Percentiles rank a stretch among this genome's conserved stretches.
phyloP scores from a whole-genome alignment of 2,888 invertebrate species.

The Mesochorus sp. region DNA sequence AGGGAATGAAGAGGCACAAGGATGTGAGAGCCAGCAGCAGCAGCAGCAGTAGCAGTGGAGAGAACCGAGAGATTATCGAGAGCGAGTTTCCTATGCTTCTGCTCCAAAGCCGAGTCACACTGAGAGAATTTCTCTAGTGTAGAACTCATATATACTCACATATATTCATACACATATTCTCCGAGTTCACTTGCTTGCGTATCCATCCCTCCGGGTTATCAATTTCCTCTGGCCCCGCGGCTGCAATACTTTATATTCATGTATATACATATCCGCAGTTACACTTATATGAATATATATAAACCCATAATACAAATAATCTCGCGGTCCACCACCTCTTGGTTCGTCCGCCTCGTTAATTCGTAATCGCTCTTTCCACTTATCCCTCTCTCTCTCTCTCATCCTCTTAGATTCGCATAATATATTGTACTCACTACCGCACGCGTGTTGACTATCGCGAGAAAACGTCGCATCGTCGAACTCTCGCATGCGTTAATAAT shows the following conservation, averaged over 20 bases:
- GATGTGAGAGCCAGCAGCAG: constrained; percentile 16
- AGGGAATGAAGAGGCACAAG: constrained; percentile 48
- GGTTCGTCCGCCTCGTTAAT: constrained; percentile 62
- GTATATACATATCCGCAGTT: background rate
- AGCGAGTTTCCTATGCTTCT: constrained; percentile 58
- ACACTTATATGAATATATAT: constrained; percentile 17
- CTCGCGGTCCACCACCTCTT: constrained; percentile 55
- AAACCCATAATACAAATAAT: constrained; percentile 28
- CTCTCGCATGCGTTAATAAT: constrained; percentile 56
- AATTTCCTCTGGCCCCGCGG: constrained; percentile 49
- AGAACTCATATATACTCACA: constrained; percentile 6
- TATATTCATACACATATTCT: constrained; percentile 22
- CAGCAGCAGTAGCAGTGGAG: too few species aligned
- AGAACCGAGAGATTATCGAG: constrained; percentile 60
- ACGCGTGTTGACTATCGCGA: constrained; percentile 24
- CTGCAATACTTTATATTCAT: constrained; percentile 30
- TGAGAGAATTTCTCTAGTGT: constrained; percentile 43
- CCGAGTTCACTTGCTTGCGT: constrained; percentile 46
- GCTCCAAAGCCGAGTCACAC: constrained; percentile 28
- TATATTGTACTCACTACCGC: constrained; percentile 15
- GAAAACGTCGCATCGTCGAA: constrained; percentile 42
- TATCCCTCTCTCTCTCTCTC: constrained; percentile 15
- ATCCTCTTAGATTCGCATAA: background rate
- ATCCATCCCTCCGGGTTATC: constrained; percentile 59
- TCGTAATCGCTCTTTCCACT: constrained; percentile 56